These are phyloP conservation scores for Rhodophaea formosa DNA, from an alignment of 2,888 invertebrate species.

Conservation along the genomic window DNA sequence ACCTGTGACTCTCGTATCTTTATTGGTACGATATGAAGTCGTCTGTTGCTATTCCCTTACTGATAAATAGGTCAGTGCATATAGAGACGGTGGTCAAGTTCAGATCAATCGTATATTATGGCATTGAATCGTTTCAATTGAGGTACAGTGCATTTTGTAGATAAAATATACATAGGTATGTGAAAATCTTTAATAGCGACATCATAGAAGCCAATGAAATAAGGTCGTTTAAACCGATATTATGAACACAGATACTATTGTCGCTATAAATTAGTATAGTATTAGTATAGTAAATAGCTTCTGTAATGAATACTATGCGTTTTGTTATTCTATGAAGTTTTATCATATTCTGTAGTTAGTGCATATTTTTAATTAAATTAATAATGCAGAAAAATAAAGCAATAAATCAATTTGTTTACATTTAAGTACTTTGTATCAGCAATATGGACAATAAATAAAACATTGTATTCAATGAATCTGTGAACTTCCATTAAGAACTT, in stretches of 20 bases:
- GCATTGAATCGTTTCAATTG: slow-evolving; percentile 16
- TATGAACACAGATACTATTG: too few relatives aligned
- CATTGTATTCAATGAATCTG: slow-evolving; percentile 45
- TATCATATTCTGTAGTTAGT: background rate
- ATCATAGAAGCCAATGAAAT: too few relatives aligned
- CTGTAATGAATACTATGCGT: too few relatives aligned
- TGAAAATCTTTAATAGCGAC: too few relatives aligned
- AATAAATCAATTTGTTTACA: slow-evolving; percentile 13
- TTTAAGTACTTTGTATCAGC: slow-evolving; percentile 18
- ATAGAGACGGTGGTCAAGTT: slow-evolving; percentile 70
- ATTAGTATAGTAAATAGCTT: too few relatives aligned
- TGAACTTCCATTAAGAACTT: slow-evolving; percentile 37
- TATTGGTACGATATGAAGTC: slow-evolving; percentile 58
- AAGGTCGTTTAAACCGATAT: too few relatives aligned
- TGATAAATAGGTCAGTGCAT: slow-evolving; percentile 72
- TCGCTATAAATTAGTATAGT: too few relatives aligned
- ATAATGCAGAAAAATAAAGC: slow-evolving; percentile 20
- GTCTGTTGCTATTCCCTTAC: slow-evolving; percentile 45
- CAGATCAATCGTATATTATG: slow-evolving; percentile 40
- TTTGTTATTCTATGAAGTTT: background rate
- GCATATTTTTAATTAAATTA: background rate
- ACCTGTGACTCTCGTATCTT: slow-evolving; percentile 57
- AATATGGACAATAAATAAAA: slow-evolving; percentile 40
- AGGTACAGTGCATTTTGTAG: background rate
- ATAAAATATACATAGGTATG: background rate